These are phyloP conservation scores for Chelmon rostratus DNA, from an alignment of 2,797 vertebrate species.

Conservation along the genomic window DNA sequence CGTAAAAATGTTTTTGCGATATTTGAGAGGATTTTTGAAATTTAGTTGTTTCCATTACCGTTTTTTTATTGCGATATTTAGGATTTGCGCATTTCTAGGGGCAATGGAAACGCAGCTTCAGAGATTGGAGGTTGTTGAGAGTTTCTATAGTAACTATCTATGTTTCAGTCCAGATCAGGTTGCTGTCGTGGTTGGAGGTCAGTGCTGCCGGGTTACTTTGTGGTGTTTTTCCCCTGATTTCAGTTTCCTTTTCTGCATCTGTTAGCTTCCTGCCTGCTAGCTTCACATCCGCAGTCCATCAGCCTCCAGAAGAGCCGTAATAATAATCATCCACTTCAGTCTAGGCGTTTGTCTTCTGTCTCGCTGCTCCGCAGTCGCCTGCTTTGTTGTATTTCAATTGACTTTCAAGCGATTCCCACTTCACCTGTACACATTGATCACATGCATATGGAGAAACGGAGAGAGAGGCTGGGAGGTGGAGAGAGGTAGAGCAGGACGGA, in stretches of 20 bases:
- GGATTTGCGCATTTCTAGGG: too few species aligned
- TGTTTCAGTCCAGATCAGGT: neutral
- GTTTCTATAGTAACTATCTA: too few species aligned
- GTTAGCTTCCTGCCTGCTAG: slow-evolving; percentile 1
- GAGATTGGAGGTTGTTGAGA: too few species aligned
- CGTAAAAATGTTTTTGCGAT: too few species aligned
- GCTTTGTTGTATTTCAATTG: slow-evolving; percentile 37
- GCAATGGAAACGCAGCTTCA: too few species aligned
- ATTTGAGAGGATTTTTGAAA: too few species aligned
- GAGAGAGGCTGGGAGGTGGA: neutral
- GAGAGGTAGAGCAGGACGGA: neutral
- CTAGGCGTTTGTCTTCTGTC: slow-evolving; percentile 16
- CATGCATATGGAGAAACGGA: slow-evolving; percentile 10
- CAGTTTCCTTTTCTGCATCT: neutral
- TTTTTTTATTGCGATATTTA: too few species aligned
- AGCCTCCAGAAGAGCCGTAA: slow-evolving; percentile 26
- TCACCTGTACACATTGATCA: slow-evolving; percentile 36
- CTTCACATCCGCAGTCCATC: slow-evolving; percentile 15
- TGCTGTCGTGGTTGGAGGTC: neutral
- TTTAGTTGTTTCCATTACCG: too few species aligned
- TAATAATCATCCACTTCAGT: slow-evolving; percentile 41
- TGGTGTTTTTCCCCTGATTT: too few species aligned
- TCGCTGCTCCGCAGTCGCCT: neutral
- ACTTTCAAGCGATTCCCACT: slow-evolving; percentile 34
- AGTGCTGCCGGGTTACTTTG: neutral